A percentile compares a stretch with the other conserved stretches of the same genome.
phyloP scores from a whole-genome alignment of 2,888 invertebrate species.

The Hydraecia micacea region DNA sequence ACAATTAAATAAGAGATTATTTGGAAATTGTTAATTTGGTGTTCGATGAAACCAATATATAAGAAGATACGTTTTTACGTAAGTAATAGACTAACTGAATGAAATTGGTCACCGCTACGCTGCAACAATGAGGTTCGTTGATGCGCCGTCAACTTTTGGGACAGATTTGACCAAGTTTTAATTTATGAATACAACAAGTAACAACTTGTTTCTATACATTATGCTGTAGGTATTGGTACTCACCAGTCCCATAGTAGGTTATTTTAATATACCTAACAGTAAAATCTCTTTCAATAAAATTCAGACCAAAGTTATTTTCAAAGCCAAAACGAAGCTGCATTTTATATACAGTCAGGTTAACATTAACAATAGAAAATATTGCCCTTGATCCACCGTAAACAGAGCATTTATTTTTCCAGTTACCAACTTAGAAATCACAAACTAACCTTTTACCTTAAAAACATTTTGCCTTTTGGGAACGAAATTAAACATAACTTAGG shows the following conservation, averaged over 20 bases:
- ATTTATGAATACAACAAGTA: neutral
- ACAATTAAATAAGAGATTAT: conserved; percentile 9
- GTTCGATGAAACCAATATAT: conserved; percentile 9
- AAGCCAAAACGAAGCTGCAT: neutral
- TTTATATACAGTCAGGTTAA: neutral
- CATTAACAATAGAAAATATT: conserved; percentile 32
- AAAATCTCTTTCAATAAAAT: neutral
- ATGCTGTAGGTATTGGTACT: neutral
- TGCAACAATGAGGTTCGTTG: neutral
- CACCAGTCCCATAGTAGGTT: neutral
- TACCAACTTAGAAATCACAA: conserved; percentile 11
- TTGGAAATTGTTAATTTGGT: neutral
- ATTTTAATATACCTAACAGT: neutral
- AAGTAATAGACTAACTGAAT: conserved; percentile 26
- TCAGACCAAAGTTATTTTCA: neutral
- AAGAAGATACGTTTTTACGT: conserved; percentile 3
- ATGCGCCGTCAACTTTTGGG: neutral
- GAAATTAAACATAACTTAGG: conserved; percentile 21
- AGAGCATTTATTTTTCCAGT: conserved; percentile 9
- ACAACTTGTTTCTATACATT: neutral
- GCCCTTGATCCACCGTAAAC: conserved; percentile 9
- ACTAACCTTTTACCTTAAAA: neutral
- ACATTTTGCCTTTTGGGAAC: conserved; percentile 9
- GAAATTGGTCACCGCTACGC: conserved; percentile 14
- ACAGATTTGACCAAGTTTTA: neutral